Evolutionary conservation across 37 sponge, comb jelly and placozoan species (phyloP).

Genomic region (Hormiphora californensis): DNA sequence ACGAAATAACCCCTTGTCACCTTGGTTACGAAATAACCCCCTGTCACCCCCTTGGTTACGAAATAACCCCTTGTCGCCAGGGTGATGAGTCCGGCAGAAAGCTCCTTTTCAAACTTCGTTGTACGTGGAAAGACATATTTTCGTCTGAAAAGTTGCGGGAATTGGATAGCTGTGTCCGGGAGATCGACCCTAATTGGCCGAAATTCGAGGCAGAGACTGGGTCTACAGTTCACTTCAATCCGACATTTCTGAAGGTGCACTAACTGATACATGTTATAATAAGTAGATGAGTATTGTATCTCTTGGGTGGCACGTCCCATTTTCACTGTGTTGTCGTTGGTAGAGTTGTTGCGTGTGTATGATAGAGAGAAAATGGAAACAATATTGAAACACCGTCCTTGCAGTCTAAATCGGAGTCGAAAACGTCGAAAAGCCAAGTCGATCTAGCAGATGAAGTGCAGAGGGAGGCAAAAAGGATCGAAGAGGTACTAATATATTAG

Average conservation of each 20-base stretch:
- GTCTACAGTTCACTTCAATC: constrained; percentile 38
- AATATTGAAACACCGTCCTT: no score
- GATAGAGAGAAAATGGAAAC: no score
- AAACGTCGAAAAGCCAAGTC: no score
- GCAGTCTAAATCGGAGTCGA: no score
- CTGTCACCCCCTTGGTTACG: not conserved
- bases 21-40: not conserved
- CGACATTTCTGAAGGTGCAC: constrained; percentile 7
- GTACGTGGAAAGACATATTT: constrained; percentile 41
- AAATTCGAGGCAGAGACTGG: not conserved
- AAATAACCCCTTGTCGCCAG: not conserved
- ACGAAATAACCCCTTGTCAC: not conserved
- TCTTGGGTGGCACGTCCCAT: not conserved
- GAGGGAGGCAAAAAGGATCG: no score
- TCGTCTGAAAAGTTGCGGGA: not conserved
- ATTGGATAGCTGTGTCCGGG: not conserved
- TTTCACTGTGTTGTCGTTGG: not conserved
- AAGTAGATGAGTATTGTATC: not conserved
- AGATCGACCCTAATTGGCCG: constrained; percentile 45
- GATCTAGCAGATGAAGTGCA: no score
- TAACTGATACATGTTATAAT: not conserved
- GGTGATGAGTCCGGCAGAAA: constrained; percentile 36
- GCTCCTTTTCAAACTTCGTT: not conserved
- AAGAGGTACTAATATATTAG: no score
- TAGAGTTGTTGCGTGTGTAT: no score